A percentile compares a stretch with the other conserved stretches of the same genome.
These are phyloP conservation scores for Oedothorax gibbosus DNA, from an alignment of 1,140 invertebrate species.

Conservation along the genomic window DNA sequence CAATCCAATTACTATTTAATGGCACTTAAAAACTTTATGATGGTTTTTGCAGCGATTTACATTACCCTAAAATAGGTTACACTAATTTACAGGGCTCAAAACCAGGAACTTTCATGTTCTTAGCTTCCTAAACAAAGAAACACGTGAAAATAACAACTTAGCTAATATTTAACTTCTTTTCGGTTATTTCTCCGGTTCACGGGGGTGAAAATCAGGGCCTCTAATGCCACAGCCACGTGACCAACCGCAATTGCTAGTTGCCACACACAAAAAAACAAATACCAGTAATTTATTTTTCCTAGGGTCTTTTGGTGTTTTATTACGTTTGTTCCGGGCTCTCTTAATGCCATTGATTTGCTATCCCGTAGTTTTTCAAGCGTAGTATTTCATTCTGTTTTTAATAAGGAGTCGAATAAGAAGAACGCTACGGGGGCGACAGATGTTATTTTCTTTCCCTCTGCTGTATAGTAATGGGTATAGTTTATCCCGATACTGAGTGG, in stretches of 20 bases:
- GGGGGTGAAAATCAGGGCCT: constrained; percentile 38
- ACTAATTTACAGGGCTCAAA: too few relatives aligned
- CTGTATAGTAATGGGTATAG: too few relatives aligned
- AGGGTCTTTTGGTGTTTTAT: constrained; percentile 30
- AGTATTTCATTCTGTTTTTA: constrained; percentile 34
- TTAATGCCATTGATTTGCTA: constrained; percentile 34
- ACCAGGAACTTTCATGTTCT: too few relatives aligned
- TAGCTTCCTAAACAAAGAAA: too few relatives aligned
- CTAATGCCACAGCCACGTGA: constrained; percentile 36
- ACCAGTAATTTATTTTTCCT: constrained; percentile 31
- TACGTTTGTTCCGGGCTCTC: constrained; percentile 38
- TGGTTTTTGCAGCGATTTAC: too few relatives aligned
- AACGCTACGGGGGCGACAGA: neutral
- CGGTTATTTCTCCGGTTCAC: neutral
- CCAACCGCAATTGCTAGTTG: constrained; percentile 23
- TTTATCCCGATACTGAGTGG: too few relatives aligned
- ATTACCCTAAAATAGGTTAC: too few relatives aligned
- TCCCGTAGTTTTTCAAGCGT: neutral
- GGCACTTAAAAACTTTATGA: too few relatives aligned
- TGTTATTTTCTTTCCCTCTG: neutral
- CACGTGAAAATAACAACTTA: too few relatives aligned
- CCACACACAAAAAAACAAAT: constrained; percentile 11
- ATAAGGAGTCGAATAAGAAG: constrained; percentile 1
- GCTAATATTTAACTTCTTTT: neutral
- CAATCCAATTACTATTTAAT: too few relatives aligned